Evolutionary conservation across 2,888 invertebrate species (phyloP), one percentile per base, ranked within the genome.

Genomic region (Netelia fuscicornis): DNA sequence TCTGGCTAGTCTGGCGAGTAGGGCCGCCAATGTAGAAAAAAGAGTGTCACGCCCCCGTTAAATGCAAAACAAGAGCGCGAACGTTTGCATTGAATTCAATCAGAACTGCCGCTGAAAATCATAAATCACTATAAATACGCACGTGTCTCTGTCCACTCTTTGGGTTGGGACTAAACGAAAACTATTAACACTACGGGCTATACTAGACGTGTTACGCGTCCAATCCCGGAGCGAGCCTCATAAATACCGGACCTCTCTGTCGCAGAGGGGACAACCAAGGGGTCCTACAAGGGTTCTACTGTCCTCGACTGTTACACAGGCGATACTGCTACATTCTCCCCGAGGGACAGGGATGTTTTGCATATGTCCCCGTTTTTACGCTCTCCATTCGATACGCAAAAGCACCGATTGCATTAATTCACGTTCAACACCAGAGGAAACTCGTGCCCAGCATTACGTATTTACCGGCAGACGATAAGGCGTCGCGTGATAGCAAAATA

Each of bases 121-220:
- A 93, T 93, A 93, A 93, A 93, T 93, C 93, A 93, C 91, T 90
- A 91, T 92, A 92, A 92, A 93, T 88, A 91, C 90, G 92, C 93
- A 93, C 93, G 93, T 93, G 93, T 90, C 90, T 37, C 11, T 64
- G 79, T 68, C 68, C 48, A 42, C 77, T 74, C 67, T 92, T 91
- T 91, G 91, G 70, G 81, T 83, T 83, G 64, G 79, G 81, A 81
- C 86, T 85, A 86, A 88, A 87, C 84, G 87, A 88, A 87, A 89
- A 87, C 89, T 89, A 88, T 89, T 87, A 89, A 89, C 87, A 86
- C 87, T 70, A 62, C 48, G 44, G 48, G 77, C 56, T 65, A 20
- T n/a, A 67, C 68, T 20, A 20, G 20, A 20, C 37, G 84, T 74
- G 80, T 71, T 65, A 6, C 13, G n/a, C 2, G 56, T 30, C 30